These are phyloP conservation scores for Choristoneura fumiferana DNA, from an alignment of 1,140 invertebrate species.

Conservation along the genomic window DNA sequence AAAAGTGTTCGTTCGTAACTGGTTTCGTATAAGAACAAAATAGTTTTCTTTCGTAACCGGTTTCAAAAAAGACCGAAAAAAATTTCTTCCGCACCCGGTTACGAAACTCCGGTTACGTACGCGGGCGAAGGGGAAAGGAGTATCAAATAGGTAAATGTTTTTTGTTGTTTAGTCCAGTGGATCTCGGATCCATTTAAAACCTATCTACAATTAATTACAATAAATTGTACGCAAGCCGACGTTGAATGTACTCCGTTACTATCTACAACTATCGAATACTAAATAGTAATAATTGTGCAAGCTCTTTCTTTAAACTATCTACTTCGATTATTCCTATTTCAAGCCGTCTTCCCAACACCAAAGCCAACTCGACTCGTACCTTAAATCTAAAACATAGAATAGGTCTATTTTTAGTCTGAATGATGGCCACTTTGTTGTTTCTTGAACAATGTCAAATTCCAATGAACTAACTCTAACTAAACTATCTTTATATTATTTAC, in stretches of 20 bases:
- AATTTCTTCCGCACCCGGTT: no score
- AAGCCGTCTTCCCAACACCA: slow-evolving; percentile 40
- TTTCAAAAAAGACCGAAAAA: no score
- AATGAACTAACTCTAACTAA: neutral
- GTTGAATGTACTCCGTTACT: neutral
- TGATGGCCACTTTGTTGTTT: neutral
- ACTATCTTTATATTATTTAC: slow-evolving; percentile 13
- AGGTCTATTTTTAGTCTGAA: neutral
- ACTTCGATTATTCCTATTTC: slow-evolving; percentile 37
- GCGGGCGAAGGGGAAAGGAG: no score
- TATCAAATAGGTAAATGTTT: neutral
- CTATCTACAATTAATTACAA: slow-evolving; percentile 2
- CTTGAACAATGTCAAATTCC: slow-evolving; percentile 1
- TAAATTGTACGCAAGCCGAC: slow-evolving; percentile 5
- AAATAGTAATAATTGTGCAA: slow-evolving; percentile 36
- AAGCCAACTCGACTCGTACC: neutral
- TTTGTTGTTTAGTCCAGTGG: neutral
- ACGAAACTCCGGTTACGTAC: no score
- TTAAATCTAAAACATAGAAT: neutral
- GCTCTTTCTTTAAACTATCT: slow-evolving; percentile 35
- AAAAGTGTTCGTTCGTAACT: no score
- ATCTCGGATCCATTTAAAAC: neutral
- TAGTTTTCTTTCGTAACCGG: no score
- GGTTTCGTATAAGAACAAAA: no score
- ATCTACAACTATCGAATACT: slow-evolving; percentile 19